These are phyloP conservation scores for Heliocidaris tuberculata DNA, from an alignment of 35 echinoderm and acorn worm genomes.

Conservation along the genomic window DNA sequence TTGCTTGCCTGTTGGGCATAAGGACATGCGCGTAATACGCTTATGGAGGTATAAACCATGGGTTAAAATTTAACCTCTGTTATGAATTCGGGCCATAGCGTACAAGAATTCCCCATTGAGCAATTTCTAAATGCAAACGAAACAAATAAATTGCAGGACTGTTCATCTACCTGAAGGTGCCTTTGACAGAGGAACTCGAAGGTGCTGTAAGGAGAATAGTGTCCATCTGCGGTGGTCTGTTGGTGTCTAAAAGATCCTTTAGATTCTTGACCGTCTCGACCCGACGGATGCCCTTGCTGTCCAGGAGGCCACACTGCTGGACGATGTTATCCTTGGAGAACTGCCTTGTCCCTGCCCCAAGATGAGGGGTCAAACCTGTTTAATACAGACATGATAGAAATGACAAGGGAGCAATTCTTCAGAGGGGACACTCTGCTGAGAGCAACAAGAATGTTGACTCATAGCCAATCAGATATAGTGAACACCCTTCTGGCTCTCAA, in stretches of 20 bases:
- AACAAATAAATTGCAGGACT: neutral
- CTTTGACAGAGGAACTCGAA: neutral
- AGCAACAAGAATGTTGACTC: too few species aligned
- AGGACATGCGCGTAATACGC: too few species aligned
- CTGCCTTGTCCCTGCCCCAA: neutral
- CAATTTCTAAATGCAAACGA: too few species aligned
- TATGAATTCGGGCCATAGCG: neutral
- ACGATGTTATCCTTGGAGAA: conserved; percentile 27
- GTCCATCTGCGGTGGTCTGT: conserved; percentile 33
- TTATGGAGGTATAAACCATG: neutral
- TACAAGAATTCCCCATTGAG: neutral
- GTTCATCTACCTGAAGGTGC: neutral
- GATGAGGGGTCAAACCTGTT: conserved; percentile 29
- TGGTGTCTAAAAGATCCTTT: neutral
- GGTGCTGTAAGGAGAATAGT: neutral
- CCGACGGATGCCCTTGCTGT: conserved; percentile 41
- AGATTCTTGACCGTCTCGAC: neutral
- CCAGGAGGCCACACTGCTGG: conserved; percentile 28
- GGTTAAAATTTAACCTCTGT: neutral
- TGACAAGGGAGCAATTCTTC: neutral
- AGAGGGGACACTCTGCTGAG: neutral
- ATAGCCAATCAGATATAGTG: too few species aligned
- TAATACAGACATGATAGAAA: neutral
- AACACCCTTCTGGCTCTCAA: too few species aligned
- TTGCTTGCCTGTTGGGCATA: too few species aligned